Conservation (phyloP, 1,140 invertebrate genomes). For the Vanessa atalanta region DNA sequence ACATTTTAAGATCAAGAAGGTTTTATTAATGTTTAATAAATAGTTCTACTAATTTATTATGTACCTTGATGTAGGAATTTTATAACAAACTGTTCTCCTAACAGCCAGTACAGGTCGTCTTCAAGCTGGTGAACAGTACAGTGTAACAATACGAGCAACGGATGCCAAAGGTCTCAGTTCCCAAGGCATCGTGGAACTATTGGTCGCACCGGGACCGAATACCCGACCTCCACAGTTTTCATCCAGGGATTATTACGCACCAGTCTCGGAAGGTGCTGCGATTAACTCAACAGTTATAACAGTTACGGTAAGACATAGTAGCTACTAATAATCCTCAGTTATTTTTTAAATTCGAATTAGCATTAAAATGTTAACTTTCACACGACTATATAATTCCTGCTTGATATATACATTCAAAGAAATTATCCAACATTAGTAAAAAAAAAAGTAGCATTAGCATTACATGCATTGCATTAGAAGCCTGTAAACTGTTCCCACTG, state of each 20-base stretch:
- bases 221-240: slow-evolving; percentile 91
- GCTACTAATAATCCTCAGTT: background rate
- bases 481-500: too few species aligned
- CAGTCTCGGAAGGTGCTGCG: slow-evolving; percentile 92
- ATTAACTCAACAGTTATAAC: slow-evolving; percentile 90
- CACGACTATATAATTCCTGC: too few species aligned
- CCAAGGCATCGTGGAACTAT: slow-evolving; percentile 91
- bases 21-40: too few species aligned
- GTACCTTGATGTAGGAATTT: too few species aligned
- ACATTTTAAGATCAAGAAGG: too few species aligned
- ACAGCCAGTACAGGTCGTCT: slow-evolving; percentile 87
- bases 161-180: slow-evolving; percentile 86
- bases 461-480: too few species aligned
- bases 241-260: slow-evolving; percentile 90
- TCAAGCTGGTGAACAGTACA: slow-evolving; percentile 92
- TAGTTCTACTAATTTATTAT: too few species aligned
- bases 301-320: slow-evolving; percentile 58
- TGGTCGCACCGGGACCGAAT: slow-evolving; percentile 87
- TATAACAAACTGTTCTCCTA: background rate
- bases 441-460: too few species aligned
- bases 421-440: too few species aligned
- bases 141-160: slow-evolving; percentile 91
- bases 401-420: too few species aligned
- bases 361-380: too few species aligned
- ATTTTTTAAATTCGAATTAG: too few species aligned